Percentiles rank a stretch among this genome's conserved stretches.
Evolutionary conservation across 2,113 vertebrate species (phyloP).

Genomic region (Loxodonta africana): DNA sequence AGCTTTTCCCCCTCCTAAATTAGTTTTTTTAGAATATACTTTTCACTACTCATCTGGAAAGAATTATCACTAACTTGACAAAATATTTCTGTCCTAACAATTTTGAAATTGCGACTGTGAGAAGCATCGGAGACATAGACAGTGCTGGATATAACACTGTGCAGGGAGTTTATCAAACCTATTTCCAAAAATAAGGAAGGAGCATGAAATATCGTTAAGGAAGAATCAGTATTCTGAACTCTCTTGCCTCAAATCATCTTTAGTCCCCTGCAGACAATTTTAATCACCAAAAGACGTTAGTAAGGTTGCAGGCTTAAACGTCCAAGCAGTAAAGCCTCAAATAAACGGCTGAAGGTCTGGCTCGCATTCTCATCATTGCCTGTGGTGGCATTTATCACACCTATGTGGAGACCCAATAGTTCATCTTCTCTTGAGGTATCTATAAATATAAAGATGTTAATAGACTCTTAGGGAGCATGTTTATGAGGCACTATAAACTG

Average conservation of each 20-base stretch:
- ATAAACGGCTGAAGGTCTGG: conserved; percentile 19
- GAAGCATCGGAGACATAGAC: neutral
- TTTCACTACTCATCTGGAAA: neutral
- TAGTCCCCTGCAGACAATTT: conserved; percentile 34
- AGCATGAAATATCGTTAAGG: neutral
- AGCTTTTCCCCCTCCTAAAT: neutral
- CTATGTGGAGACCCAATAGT: neutral
- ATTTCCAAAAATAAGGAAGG: neutral
- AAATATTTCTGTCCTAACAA: conserved; percentile 42
- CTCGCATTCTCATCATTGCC: neutral
- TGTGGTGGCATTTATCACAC: neutral
- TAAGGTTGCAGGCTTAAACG: conserved; percentile 24
- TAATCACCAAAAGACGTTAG: conserved; percentile 49
- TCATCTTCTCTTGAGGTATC: conserved; percentile 25
- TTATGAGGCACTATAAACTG: conserved; percentile 38
- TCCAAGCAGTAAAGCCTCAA: conserved; percentile 31
- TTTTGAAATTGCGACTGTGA: neutral
- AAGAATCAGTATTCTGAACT: conserved; percentile 34
- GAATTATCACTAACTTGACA: conserved; percentile 3
- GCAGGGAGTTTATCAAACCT: neutral
- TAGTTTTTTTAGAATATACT: neutral
- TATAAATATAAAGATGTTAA: conserved; percentile 63
- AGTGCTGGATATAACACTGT: neutral
- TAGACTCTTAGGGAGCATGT: conserved; percentile 15
- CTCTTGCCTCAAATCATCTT: conserved; percentile 38